These are phyloP conservation scores for Trichosurus vulpecula DNA, from an alignment of 2,797 vertebrate genomes.

Conservation along the genomic window DNA sequence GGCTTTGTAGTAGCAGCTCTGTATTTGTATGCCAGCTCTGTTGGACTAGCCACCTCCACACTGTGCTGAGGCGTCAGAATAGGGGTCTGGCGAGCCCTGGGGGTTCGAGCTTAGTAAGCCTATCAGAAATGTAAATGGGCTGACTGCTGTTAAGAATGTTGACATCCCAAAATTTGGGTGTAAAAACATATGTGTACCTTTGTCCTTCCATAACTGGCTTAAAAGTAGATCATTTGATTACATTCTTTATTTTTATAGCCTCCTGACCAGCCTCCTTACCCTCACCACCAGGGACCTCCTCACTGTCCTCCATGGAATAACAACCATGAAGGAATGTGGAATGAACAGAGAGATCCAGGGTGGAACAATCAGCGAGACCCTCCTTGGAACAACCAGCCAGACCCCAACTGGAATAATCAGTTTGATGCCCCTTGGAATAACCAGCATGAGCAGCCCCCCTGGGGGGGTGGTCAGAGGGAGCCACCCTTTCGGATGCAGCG, in stretches of 20 bases:
- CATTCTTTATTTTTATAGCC: conserved; percentile 59
- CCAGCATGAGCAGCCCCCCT: conserved; percentile 96
- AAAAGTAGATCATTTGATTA: rapidly evolving
- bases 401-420: conserved; percentile 94
- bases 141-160: neutral
- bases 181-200: neutral
- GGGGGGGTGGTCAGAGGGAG: conserved; percentile 94
- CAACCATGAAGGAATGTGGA: conserved; percentile 98
- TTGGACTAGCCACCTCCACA: neutral
- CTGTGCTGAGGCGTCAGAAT: neutral
- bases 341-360: conserved; percentile 93
- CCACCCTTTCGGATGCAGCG: conserved; percentile 97
- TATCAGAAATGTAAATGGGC: neutral
- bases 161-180: neutral
- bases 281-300: conserved; percentile 92
- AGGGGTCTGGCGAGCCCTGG: neutral
- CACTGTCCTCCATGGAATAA: conserved; percentile 97
- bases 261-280: conserved; percentile 86
- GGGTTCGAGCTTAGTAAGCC: neutral
- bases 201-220: neutral
- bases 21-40: neutral
- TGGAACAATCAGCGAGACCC: conserved; percentile 92
- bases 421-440: conserved; percentile 96
- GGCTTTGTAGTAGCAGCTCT: neutral
- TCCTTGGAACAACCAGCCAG: conserved; percentile 93